Evolutionary conservation across 2,888 invertebrate genomes (phyloP).

Genomic region (Agonum fuliginosum): DNA sequence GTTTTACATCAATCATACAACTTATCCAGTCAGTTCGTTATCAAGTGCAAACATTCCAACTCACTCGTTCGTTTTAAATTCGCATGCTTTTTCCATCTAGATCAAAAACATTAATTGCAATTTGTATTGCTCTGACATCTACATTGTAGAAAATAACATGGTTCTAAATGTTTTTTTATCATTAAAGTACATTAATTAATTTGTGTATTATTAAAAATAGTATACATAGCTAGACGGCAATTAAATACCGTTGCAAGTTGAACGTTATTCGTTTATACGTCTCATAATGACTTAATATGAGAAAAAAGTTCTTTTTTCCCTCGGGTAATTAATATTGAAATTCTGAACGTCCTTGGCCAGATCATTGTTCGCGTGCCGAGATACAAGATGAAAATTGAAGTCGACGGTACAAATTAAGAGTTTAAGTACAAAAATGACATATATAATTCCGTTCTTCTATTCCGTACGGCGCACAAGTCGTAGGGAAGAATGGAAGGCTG

Average conservation of each 20-base stretch:
- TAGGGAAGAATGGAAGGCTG: no score
- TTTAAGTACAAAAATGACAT: constrained; percentile 4
- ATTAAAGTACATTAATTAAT: no score
- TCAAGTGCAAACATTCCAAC: constrained; percentile 8
- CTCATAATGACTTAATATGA: constrained; percentile 26
- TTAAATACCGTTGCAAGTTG: no score
- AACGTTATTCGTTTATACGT: no score
- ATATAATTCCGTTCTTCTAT: not conserved
- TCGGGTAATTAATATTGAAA: constrained; percentile 46
- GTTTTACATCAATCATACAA: constrained; percentile 27
- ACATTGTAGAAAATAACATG: not conserved
- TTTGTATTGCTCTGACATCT: not conserved
- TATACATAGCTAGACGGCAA: no score
- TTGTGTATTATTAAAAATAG: no score
- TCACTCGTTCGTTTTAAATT: not conserved
- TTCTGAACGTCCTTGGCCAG: constrained; percentile 17
- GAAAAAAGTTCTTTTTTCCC: constrained; percentile 30
- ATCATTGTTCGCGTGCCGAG: constrained; percentile 21
- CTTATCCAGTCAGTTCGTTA: constrained; percentile 7
- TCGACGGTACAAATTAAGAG: constrained; percentile 40
- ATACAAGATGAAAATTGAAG: constrained; percentile 21
- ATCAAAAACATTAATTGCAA: constrained; percentile 4
- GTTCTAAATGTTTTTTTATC: no score
- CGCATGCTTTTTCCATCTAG: not conserved
- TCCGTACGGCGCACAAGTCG: not conserved